Base-by-base conservation (phyloP, 1,140 invertebrate genomes). In the Drosophila rhopaloa region DNA sequence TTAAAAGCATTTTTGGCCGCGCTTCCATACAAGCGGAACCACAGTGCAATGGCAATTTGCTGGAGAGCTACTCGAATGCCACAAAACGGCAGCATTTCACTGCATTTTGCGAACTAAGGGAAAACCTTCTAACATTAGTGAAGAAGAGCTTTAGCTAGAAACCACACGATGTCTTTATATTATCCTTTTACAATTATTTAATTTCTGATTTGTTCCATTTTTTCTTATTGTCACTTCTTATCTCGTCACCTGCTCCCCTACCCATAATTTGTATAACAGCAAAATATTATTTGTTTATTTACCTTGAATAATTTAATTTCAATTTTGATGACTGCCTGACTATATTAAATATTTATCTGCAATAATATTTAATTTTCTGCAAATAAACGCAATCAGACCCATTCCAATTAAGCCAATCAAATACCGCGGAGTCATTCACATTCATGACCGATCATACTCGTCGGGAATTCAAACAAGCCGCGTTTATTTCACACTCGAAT, bases 401-500 rank as follows among this genome's bases (percentile, higher is more conserved):
- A 38, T 4, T 32, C 16, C 41, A 66, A 32, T 66, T 32, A 32
- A 9, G 9, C 29, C 47, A 46, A n/a, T 40, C 41, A 54, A 37
- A 29, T 32, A 29, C 5, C 13, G 10, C 43, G 4, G 10, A 41
- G 50, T 41, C 57, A 56, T 68, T 54, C 57, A 38, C 43, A 59
- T 43, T 51, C 51, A 57, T 16, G 56, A 29, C 13, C 54, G 53
- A 73, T 68, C 54, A 48, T 48, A 60, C 44, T 13, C 10, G 13
- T 24, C 24, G 11, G 47, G 50, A 37, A 78, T 24, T 46, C 44
- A 58, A 56, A 48, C 46, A 43, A 35, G 46, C 38, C 66, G 58
- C 54, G 41, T 50, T 54, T 85, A 76, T 79, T 53, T 53, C 58
- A 50, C 51, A 60, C 44, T 79, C 57, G 47, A 79, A 88, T 71